These are phyloP conservation scores for Arenaria interpres DNA, from an alignment of 2,113 vertebrate species.

Conservation along the genomic window DNA sequence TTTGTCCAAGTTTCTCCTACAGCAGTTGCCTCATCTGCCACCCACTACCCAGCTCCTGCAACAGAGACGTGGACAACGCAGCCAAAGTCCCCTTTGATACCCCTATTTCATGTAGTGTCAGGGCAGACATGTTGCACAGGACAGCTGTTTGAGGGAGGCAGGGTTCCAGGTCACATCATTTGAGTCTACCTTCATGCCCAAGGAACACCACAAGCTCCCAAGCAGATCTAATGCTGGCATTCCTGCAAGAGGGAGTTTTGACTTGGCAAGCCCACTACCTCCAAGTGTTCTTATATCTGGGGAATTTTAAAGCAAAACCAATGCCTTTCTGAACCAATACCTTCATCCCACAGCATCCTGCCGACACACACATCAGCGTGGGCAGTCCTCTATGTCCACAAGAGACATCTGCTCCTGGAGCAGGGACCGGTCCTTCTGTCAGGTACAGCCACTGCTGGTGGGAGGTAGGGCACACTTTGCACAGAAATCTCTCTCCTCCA, in stretches of 20 bases:
- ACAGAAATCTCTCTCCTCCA: background rate
- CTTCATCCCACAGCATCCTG: background rate
- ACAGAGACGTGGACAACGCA: background rate
- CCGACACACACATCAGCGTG: background rate
- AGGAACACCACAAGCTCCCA: background rate
- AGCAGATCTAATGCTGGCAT: background rate
- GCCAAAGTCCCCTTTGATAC: background rate
- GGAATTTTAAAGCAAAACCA: background rate
- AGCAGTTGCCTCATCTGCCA: background rate
- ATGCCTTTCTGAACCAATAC: background rate
- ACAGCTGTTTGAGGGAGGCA: background rate
- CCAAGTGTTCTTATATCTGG: background rate
- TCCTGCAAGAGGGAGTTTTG: background rate
- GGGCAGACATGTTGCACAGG: background rate
- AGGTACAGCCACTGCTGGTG: background rate
- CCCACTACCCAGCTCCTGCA: background rate
- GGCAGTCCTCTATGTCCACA: background rate
- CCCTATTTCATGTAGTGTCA: fast-evolving
- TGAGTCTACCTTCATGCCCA: background rate
- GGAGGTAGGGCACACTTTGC: background rate
- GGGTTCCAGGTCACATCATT: background rate
- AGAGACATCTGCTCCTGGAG: background rate
- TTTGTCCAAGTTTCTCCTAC: background rate
- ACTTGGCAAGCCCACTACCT: background rate
- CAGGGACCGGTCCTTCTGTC: too few relatives aligned